A percentile compares a stretch with the other conserved stretches of the same genome.
Evolutionary conservation across 2,888 invertebrate genomes (phyloP).

Genomic region (Arctia plantaginis): DNA sequence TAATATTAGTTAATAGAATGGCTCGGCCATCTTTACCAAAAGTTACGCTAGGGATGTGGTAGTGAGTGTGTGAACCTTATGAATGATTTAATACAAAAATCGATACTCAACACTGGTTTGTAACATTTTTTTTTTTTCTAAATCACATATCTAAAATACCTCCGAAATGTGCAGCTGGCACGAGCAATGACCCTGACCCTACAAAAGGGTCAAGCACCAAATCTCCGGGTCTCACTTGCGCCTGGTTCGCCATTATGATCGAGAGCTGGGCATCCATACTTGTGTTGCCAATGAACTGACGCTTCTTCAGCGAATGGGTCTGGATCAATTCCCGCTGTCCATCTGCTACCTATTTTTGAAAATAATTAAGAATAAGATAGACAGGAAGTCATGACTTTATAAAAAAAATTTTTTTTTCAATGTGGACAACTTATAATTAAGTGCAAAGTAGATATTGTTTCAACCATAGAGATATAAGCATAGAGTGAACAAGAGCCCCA

Average conservation of each 20-base stretch:
- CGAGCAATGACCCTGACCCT: constrained; percentile 93
- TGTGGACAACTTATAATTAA: too few species aligned
- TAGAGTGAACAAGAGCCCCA: too few species aligned
- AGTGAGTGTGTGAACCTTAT: too few species aligned
- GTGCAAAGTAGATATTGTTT: too few species aligned
- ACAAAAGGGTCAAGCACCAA: constrained; percentile 98
- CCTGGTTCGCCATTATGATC: constrained; percentile 98
- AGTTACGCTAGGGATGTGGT: too few species aligned
- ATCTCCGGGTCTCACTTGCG: constrained; percentile 89
- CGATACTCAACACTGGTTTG: too few species aligned
- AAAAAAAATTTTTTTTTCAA: too few species aligned
- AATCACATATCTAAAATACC: constrained; percentile 66
- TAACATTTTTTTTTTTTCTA: not conserved
- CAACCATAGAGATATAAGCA: too few species aligned
- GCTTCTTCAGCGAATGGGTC: constrained; percentile 93
- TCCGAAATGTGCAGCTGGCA: constrained; percentile 96
- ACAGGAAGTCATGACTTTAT: not conserved
- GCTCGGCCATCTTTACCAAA: too few species aligned
- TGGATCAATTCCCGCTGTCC: constrained; percentile 94
- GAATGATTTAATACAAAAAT: too few species aligned
- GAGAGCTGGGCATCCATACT: constrained; percentile 99
- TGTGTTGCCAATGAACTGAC: constrained; percentile 99
- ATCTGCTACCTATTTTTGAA: constrained; percentile 89
- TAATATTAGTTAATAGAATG: too few species aligned
- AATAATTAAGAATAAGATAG: not conserved